Evolutionary conservation across 2,888 invertebrate genomes (phyloP), one percentile per base, ranked within the genome.

Genomic region (Volucella zonaria): DNA sequence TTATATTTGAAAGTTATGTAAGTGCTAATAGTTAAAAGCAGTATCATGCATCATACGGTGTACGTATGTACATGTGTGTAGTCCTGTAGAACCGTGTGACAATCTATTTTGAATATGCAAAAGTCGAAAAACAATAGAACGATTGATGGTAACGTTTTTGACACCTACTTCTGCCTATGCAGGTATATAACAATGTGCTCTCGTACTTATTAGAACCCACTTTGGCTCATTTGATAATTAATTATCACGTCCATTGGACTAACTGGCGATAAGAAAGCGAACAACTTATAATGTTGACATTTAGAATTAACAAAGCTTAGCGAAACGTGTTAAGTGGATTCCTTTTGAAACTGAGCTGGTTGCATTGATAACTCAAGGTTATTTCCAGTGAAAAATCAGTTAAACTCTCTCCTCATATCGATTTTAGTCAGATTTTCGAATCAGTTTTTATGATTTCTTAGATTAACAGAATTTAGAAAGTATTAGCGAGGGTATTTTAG

Each of bases 321-420:
- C 56, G 15, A 56, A 74, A 64, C 43, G 68, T 78, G 78, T 47
- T 74, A 82, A 82, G 64, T 82, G 74, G 11, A 51, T 58, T 78
- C 52, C 47, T 56, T n/a, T 70, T 77, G 11, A 76, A 71, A 73
- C 61, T 73, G 42, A 70, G 42, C 66, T 77, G 49, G 18, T 49
- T 73, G 18, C 66, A 38, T 61, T 77, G 49, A 43, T 56, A 14
- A 49, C 38, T 52, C 47, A 42, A 70, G 77, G 61, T 38, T 61
- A 31, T 3, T 47, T 58, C 31, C 38, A 11, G 11, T 14, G 3
- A 54, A 11, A 4, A 43, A 42, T 31, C 10, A 45, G 12, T 14
- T 40, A 1, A 18, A 43, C 47, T 42, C 14, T 52, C 49, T 42
- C 8, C 14, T 70, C 14, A 42, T 43, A 15, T 64, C 61, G 18